Conservation (phyloP, 2,797 vertebrate species). For the Masticophis lateralis region DNA sequence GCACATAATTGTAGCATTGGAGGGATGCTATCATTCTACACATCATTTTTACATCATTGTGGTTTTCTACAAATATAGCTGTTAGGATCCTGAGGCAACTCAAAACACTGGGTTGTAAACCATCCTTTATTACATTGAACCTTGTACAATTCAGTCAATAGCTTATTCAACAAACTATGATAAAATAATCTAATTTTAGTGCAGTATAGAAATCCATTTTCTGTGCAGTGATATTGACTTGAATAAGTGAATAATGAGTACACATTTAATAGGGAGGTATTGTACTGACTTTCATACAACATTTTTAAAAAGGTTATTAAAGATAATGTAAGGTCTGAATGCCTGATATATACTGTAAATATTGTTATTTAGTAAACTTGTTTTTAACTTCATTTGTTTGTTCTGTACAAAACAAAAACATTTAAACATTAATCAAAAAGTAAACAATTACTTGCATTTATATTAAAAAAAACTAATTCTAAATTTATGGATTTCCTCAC, state of each 20-base stretch:
- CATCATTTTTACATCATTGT: neutral
- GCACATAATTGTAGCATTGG: neutral
- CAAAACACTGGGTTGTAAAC: neutral
- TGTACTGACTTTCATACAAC: neutral
- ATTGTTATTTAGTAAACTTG: neutral
- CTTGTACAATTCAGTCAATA: neutral
- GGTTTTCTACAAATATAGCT: neutral
- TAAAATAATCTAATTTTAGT: neutral
- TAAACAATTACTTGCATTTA: conserved; percentile 13
- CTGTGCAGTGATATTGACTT: neutral
- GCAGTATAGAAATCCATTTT: neutral
- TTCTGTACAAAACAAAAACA: neutral
- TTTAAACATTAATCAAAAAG: neutral
- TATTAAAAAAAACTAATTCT: conserved; percentile 40
- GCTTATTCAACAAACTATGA: neutral
- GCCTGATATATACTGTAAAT: neutral
- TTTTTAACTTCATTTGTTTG: neutral
- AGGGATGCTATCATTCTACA: neutral
- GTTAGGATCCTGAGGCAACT: neutral
- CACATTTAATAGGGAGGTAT: neutral
- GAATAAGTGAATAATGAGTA: neutral
- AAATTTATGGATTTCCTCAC: conserved; percentile 46
- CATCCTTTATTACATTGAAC: neutral
- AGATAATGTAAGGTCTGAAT: neutral
- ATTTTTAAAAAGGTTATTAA: neutral